These are phyloP conservation scores for Ophiothrix spiculata DNA, from an alignment of 35 echinoderm and acorn worm species.

Conservation along the genomic window DNA sequence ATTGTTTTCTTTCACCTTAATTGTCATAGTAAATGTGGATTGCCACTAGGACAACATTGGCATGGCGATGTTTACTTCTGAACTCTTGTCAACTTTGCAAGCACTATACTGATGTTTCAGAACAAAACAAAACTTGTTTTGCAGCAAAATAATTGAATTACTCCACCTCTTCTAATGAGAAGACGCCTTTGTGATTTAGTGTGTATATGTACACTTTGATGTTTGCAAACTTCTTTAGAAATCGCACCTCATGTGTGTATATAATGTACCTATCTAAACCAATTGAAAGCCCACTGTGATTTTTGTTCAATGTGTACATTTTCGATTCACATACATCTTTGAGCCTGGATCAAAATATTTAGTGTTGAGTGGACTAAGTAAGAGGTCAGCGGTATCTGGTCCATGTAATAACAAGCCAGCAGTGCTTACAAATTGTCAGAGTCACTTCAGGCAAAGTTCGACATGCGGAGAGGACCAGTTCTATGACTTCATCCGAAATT, in stretches of 20 bases:
- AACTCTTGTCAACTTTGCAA: too few relatives aligned
- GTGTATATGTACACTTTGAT: background rate
- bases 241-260: background rate
- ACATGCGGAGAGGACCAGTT: background rate
- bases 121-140: too few relatives aligned
- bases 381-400: background rate
- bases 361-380: background rate
- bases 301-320: background rate
- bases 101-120: too few relatives aligned
- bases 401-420: background rate
- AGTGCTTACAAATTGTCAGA: background rate
- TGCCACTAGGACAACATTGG: too few relatives aligned
- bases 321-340: background rate
- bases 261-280: background rate
- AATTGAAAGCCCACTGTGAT: background rate
- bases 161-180: too few relatives aligned
- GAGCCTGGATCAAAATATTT: background rate
- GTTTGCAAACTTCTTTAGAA: background rate
- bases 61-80: too few relatives aligned
- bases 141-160: too few relatives aligned
- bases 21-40: too few relatives aligned
- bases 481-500: background rate
- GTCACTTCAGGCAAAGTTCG: background rate
- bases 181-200: too few relatives aligned
- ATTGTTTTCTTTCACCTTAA: too few relatives aligned